Evolutionary conservation across 2,888 invertebrate species (phyloP), one percentile per base, ranked within the genome.

Genomic region (Phyllotreta striolata): DNA sequence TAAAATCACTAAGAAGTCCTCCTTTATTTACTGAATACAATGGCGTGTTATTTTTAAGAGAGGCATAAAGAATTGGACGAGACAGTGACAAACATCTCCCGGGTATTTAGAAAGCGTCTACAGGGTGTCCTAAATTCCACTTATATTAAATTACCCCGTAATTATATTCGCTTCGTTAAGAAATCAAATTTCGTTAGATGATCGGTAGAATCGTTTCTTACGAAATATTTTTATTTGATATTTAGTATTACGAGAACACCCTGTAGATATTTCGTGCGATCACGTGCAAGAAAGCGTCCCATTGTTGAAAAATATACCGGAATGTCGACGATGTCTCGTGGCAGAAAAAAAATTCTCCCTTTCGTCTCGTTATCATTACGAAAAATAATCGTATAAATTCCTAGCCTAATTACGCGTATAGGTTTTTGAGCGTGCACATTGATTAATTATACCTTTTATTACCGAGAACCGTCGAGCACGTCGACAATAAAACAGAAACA

Each of bases 1-100:
- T 60, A 60, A 60, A 60, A 60, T 60, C 59, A 60, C 59, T 52
- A 60, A 60, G 52, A 52, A 60, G 59, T 43, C n/a, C 52, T 60
- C 37, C 52, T 52, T 60, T 52, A 60, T 60, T 60, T 24, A 52
- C 44, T 60, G 52, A 52, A 52, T 52, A 60, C 59, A 60, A 60
- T 60, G 44, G 59, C 59, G 43, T 60, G 59, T 60, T 60, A 60
- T 60, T 60, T 44, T 60, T 38, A 52, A 59, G 44, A 60, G 52
- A 52, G 59, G 59, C 59, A 60, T 60, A 60, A 60, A 52, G 59
- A 44, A 60, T 60, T 44, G 59, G 44, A 60, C 52, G 52, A 60
- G 59, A 60, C 59, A 60, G 59, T 60, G 59, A 60, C 59, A 60
- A 60, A 60, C 52, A 52, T 52, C 59, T 41, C 24, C 24, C 52